Evolutionary conservation across 2,888 invertebrate species (phyloP).

Genomic region (Heliconius hortense): DNA sequence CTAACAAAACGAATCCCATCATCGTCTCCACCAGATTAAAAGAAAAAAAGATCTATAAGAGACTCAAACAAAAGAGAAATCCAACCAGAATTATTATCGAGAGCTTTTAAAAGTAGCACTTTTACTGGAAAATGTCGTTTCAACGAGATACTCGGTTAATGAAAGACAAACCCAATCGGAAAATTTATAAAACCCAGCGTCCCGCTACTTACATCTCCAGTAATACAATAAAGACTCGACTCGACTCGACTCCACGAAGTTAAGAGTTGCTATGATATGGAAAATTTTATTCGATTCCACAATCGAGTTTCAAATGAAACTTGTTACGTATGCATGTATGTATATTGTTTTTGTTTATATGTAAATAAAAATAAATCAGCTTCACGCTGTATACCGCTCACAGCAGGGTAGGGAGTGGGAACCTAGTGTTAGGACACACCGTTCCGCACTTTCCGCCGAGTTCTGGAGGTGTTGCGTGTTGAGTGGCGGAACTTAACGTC

Average conservation of each 20-base stretch:
- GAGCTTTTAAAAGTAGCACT: constrained; percentile 6
- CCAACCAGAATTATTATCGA: neutral
- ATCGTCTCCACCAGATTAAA: neutral
- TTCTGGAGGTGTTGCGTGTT: too few species aligned
- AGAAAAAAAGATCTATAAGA: neutral
- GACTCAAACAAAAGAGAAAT: neutral
- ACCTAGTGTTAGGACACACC: too few species aligned
- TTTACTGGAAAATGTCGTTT: constrained; percentile 17
- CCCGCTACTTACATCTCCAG: constrained; percentile 29
- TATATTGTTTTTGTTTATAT: neutral
- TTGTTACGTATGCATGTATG: neutral
- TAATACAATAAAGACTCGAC: constrained; percentile 32
- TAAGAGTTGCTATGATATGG: constrained; percentile 45
- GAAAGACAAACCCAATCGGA: constrained; percentile 15
- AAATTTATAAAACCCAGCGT: constrained; percentile 17
- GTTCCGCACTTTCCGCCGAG: too few species aligned
- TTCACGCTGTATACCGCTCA: too few species aligned
- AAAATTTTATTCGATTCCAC: constrained; percentile 50
- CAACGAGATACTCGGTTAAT: constrained; percentile 20
- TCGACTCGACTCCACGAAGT: neutral
- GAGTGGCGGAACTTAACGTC: too few species aligned
- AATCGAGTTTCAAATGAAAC: neutral
- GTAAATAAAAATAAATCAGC: too few species aligned
- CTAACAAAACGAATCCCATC: neutral
- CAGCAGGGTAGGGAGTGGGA: too few species aligned